A percentile compares a stretch with the other conserved stretches of the same genome.
phyloP scores from a whole-genome alignment of 2,113 vertebrate species.

The Rhipidura dahli region DNA sequence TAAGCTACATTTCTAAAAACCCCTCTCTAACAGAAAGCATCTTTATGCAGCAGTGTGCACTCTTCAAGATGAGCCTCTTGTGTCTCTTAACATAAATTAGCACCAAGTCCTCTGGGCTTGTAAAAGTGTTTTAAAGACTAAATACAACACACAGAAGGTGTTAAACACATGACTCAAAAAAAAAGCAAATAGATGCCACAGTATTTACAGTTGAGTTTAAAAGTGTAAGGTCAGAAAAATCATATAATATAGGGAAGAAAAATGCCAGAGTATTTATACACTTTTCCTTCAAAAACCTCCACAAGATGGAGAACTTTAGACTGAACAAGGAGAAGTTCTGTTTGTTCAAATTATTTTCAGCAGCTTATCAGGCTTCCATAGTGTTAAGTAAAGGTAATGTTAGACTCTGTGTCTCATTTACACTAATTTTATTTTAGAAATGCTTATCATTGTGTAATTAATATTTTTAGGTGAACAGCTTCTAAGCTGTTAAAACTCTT shows the following conservation, averaged over 20 bases:
- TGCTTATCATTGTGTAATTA: background rate
- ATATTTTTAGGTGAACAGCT: background rate
- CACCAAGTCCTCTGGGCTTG: background rate
- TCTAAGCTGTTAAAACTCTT: background rate
- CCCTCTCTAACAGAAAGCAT: background rate
- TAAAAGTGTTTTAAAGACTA: background rate
- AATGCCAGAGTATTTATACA: background rate
- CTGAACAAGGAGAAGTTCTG: background rate
- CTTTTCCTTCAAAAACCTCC: background rate
- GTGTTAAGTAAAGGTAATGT: background rate
- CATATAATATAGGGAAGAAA: background rate
- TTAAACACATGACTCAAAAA: background rate
- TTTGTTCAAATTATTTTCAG: background rate
- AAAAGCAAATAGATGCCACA: background rate
- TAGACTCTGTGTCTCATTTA: background rate
- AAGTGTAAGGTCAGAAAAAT: slow-evolving; percentile 15
- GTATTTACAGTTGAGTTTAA: background rate
- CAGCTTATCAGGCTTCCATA: background rate
- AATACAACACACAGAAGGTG: slow-evolving; percentile 17
- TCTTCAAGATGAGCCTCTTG: background rate
- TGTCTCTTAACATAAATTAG: slow-evolving; percentile 22
- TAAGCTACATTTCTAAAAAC: background rate
- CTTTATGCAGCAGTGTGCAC: background rate
- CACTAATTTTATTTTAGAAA: background rate
- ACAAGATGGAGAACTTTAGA: background rate